Evolutionary conservation across 2,888 invertebrate species (phyloP).

Genomic region (Clepsis dumicolana): DNA sequence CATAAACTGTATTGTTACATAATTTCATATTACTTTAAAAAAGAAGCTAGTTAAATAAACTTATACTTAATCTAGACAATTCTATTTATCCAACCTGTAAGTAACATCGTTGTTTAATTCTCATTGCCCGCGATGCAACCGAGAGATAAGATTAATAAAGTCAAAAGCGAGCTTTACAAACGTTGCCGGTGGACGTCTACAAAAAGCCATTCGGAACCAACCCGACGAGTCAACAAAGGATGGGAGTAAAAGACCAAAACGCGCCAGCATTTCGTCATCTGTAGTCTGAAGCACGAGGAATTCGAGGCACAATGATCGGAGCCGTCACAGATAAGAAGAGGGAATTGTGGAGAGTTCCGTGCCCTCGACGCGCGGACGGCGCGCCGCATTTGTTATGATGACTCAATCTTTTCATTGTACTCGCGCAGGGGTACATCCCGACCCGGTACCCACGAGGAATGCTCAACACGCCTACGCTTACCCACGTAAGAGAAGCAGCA

Average conservation of each 20-base stretch:
- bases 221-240: conserved; percentile 82
- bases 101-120: conserved; percentile 63
- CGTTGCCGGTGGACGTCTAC: conserved; percentile 70
- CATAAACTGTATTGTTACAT: too few relatives aligned
- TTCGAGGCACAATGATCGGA: conserved; percentile 79
- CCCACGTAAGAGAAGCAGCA: conserved; percentile 79
- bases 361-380: conserved; percentile 65
- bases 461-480: conserved; percentile 64
- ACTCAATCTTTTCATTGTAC: conserved; percentile 84
- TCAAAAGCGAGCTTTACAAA: conserved; percentile 74
- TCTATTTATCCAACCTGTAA: conserved; percentile 57
- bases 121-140: conserved; percentile 66
- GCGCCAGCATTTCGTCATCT: conserved; percentile 74
- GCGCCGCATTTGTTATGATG: conserved; percentile 84
- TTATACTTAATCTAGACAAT: conserved; percentile 37
- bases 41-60: conserved; percentile 5
- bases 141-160: conserved; percentile 79
- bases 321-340: conserved; percentile 82
- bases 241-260: conserved; percentile 78
- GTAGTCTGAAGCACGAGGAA: conserved; percentile 73
- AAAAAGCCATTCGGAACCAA: conserved; percentile 77
- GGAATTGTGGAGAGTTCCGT: conserved; percentile 77
- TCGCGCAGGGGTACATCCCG: conserved; percentile 59
- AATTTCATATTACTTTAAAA: background rate
- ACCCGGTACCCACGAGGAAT: conserved; percentile 60